A percentile compares a stretch with the other conserved stretches of the same genome.
These are phyloP conservation scores for Plutella xylostella DNA, from an alignment of 2,888 invertebrate genomes.

Conservation along the genomic window DNA sequence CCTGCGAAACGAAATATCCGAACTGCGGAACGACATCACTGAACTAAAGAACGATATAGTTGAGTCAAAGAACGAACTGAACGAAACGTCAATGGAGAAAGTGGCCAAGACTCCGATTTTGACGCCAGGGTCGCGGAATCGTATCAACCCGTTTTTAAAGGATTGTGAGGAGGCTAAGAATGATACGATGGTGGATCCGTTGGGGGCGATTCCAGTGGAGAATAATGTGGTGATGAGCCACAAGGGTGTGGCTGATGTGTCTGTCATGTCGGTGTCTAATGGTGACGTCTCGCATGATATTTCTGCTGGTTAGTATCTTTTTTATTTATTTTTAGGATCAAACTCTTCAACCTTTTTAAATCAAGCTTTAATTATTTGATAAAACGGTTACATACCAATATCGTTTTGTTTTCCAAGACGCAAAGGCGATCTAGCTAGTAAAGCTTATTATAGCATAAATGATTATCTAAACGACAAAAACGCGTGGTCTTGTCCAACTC, in stretches of 20 bases:
- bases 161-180: conserved; percentile 55
- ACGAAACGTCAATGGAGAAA: conserved; percentile 48
- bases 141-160: conserved; percentile 72
- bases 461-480: too few relatives aligned
- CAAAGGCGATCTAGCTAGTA: too few relatives aligned
- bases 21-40: conserved; percentile 52
- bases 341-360: too few relatives aligned
- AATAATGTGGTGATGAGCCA: conserved; percentile 40
- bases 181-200: conserved; percentile 44
- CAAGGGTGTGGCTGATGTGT: too few relatives aligned
- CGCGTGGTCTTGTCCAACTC: too few relatives aligned
- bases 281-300: conserved; percentile 30
- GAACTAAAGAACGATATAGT: conserved; percentile 61
- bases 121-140: conserved; percentile 57
- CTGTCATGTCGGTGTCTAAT: conserved; percentile 40
- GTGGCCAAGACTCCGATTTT: conserved; percentile 45
- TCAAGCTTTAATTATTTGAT: too few relatives aligned
- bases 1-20: conserved; percentile 55
- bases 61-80: conserved; percentile 57
- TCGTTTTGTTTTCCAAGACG: too few relatives aligned
- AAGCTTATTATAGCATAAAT: too few relatives aligned
- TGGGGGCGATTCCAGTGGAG: conserved; percentile 60
- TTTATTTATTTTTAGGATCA: background rate
- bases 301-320: background rate
- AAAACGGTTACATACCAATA: too few relatives aligned